A percentile compares a stretch with the other conserved stretches of the same genome.
These are phyloP conservation scores for Eubucco bourcierii DNA, from an alignment of 2,113 vertebrate species.

Conservation along the genomic window DNA sequence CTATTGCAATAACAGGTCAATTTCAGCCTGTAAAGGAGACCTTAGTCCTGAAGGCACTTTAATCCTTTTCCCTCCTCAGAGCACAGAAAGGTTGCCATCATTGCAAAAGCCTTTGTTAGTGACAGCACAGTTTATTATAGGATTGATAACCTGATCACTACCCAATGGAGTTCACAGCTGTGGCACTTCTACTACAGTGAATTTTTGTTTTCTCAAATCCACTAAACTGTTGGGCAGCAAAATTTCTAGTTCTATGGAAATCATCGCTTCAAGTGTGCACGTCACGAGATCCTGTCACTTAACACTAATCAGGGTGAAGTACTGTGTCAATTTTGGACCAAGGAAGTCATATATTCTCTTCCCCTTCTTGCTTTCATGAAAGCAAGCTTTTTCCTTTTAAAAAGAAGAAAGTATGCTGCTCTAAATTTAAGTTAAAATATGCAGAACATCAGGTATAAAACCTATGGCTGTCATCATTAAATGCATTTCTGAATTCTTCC, in stretches of 20 bases:
- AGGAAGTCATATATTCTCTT: neutral
- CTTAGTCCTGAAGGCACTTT: neutral
- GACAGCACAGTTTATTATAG: neutral
- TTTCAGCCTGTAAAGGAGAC: neutral
- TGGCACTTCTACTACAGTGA: neutral
- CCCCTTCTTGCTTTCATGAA: neutral
- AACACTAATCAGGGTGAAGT: neutral
- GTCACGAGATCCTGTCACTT: neutral
- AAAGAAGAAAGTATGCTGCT: neutral
- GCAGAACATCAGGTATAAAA: neutral
- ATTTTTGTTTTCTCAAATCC: neutral
- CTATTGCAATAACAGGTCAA: neutral
- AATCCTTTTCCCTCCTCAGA: neutral
- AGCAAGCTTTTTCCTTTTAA: neutral
- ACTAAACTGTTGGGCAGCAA: neutral
- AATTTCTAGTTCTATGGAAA: neutral
- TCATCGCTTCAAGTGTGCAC: neutral
- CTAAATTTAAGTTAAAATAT: neutral
- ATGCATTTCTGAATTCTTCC: neutral
- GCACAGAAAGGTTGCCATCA: neutral
- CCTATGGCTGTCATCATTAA: neutral
- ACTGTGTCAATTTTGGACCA: neutral
- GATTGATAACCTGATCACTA: neutral
- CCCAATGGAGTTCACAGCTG: neutral
- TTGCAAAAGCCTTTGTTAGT: neutral